Conservation (phyloP, 2,797 vertebrate species). For the Rhinella marina region DNA sequence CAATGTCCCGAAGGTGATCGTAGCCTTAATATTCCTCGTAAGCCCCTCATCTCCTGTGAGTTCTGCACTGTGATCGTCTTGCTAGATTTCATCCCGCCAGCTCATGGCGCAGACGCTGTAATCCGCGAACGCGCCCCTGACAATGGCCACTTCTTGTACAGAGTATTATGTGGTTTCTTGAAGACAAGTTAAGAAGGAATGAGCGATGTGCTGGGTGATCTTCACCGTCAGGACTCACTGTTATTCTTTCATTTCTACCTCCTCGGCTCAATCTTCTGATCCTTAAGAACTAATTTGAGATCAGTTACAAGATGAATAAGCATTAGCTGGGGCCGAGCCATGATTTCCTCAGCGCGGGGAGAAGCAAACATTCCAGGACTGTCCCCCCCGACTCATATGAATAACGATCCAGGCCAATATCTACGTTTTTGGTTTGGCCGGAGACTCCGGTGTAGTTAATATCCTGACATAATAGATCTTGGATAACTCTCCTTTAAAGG, state of each 20-base stretch:
- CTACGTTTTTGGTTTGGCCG: slow-evolving; percentile 22
- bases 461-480: slow-evolving; percentile 50
- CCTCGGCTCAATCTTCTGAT: slow-evolving; percentile 36
- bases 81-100: background rate
- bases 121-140: background rate
- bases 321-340: background rate
- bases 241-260: slow-evolving; percentile 37
- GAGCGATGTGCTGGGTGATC: slow-evolving; percentile 29
- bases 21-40: background rate
- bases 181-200: background rate
- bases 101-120: background rate
- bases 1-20: too few species aligned
- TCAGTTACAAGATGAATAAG: slow-evolving; percentile 50
- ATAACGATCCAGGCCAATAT: slow-evolving; percentile 18
- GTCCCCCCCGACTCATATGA: slow-evolving; percentile 16
- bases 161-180: background rate
- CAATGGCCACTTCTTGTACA: background rate
- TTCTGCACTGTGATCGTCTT: background rate
- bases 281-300: slow-evolving; percentile 49
- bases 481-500: slow-evolving; percentile 22
- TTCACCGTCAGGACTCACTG: slow-evolving; percentile 3
- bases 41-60: background rate
- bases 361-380: slow-evolving; percentile 26
- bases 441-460: slow-evolving; percentile 27
- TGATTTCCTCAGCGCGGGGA: background rate